A percentile compares a stretch with the other conserved stretches of the same genome.
phyloP scores from a whole-genome alignment of 2,797 vertebrate genomes.

The Clarias platycephalus region DNA sequence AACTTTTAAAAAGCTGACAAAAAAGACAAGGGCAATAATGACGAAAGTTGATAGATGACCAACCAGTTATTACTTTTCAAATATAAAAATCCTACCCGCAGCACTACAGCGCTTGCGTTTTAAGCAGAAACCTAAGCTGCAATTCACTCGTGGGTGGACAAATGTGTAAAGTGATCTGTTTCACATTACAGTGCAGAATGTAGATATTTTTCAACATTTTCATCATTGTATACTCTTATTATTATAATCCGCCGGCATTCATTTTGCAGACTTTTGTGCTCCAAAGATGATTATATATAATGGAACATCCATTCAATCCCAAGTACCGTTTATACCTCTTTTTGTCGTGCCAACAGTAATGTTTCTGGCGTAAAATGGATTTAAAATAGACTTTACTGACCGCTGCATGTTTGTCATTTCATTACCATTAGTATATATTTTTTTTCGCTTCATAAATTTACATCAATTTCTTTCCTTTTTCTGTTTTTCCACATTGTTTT shows the following conservation, averaged over 20 bases:
- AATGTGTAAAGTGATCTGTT: conserved; percentile 19
- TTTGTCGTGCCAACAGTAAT: conserved; percentile 5
- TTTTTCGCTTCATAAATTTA: neutral
- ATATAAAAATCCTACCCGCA: neutral
- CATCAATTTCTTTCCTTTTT: neutral
- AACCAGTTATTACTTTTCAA: conserved; percentile 1
- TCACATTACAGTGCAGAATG: conserved; percentile 2
- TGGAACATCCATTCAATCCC: neutral
- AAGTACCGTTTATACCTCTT: neutral
- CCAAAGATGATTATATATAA: neutral
- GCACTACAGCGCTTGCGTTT: neutral
- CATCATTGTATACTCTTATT: neutral
- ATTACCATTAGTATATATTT: conserved; percentile 7
- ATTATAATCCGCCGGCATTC: conserved; percentile 1
- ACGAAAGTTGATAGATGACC: neutral
- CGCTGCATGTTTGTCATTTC: neutral
- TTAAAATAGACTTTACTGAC: conserved; percentile 15
- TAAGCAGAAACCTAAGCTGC: neutral
- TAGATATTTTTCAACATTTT: neutral
- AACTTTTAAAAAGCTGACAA: neutral
- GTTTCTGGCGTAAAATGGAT: conserved; percentile 7
- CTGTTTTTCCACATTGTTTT: neutral
- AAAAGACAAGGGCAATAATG: neutral
- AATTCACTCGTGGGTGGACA: conserved; percentile 3
- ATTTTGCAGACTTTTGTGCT: conserved; percentile 6